Conservation (phyloP, 2,888 invertebrate genomes). For the Philonicus albiceps region DNA sequence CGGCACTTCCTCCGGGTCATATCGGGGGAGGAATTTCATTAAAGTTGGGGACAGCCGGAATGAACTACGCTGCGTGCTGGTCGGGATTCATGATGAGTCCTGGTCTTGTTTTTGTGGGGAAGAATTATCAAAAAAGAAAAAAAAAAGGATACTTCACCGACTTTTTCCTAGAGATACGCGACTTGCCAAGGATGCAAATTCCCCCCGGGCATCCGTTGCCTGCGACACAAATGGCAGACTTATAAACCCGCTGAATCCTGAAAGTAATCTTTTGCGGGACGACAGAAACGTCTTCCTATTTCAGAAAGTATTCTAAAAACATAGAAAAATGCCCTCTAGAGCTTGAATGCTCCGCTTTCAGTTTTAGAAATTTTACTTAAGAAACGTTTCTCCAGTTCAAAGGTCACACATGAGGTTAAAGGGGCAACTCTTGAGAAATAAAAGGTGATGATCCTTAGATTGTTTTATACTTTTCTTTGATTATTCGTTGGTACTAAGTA, state of each 20-base stretch:
- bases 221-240: background rate
- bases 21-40: background rate
- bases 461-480: background rate
- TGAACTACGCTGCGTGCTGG: background rate
- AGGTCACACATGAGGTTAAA: background rate
- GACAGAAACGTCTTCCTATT: background rate
- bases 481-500: too few relatives aligned
- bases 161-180: background rate
- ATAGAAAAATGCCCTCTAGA: background rate
- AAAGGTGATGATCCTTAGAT: background rate
- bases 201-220: background rate
- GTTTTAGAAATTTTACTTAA: background rate
- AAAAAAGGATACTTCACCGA: background rate
- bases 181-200: background rate
- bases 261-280: background rate
- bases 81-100: background rate
- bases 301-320: background rate
- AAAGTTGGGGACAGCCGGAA: background rate
- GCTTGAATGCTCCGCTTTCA: background rate
- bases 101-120: background rate
- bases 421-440: background rate
- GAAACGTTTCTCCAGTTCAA: background rate
- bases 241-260: background rate
- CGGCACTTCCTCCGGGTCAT: background rate
- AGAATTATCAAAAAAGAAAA: background rate